Evolutionary conservation across 2,797 vertebrate species (phyloP).

Genomic region (Monodelphis domestica): DNA sequence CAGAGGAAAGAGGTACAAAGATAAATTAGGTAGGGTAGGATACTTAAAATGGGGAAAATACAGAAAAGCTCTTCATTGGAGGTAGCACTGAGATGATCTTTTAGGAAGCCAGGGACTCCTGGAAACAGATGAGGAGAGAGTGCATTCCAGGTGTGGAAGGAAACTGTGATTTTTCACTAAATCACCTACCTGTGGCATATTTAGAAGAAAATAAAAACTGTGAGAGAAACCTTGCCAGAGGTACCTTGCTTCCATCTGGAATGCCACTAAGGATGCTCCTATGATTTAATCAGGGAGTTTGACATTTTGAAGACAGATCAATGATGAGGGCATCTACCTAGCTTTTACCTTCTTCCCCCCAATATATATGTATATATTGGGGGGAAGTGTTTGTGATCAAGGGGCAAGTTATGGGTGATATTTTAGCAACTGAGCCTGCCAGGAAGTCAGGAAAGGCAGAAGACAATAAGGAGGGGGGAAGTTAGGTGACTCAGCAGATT

Average conservation of each 20-base stretch:
- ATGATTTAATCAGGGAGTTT: neutral
- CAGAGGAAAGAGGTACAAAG: neutral
- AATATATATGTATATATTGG: too few species aligned
- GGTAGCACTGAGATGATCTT: neutral
- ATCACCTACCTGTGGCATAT: constrained; percentile 34
- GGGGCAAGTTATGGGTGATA: neutral
- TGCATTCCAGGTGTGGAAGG: neutral
- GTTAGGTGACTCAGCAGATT: too few species aligned
- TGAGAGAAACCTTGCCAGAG: neutral
- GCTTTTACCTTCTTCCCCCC: constrained; percentile 5
- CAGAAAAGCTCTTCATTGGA: neutral
- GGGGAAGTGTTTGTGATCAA: neutral
- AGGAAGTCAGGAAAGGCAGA: neutral
- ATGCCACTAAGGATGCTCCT: neutral
- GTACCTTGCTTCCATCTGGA: constrained; percentile 22
- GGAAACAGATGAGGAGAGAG: neutral
- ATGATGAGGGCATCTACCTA: constrained; percentile 17
- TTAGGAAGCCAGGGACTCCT: neutral
- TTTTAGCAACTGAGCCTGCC: neutral
- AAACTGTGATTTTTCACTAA: constrained; percentile 33
- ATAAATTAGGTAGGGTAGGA: neutral
- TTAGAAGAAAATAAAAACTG: constrained; percentile 40
- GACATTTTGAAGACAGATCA: constrained; percentile 9
- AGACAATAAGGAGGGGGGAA: too few species aligned
- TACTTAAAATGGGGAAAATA: neutral